A percentile compares a stretch with the other conserved stretches of the same genome.
Evolutionary conservation across 1,140 invertebrate species (phyloP).

Genomic region (Protaetia brevitarsis): DNA sequence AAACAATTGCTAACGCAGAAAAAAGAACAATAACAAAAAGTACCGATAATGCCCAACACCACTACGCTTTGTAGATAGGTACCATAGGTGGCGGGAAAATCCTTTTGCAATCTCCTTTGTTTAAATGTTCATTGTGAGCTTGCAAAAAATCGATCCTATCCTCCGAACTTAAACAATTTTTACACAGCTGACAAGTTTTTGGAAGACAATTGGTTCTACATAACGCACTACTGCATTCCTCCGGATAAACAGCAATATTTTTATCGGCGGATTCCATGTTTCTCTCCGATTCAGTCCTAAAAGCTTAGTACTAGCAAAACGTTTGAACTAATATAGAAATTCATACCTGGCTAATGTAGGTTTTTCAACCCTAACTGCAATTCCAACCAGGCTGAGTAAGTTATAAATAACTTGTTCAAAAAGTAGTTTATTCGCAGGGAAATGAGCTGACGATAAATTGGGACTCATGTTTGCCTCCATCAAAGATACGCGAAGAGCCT

Average conservation of each 20-base stretch:
- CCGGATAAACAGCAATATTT: constrained; percentile 74
- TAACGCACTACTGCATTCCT: constrained; percentile 60
- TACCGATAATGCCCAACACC: too few species aligned
- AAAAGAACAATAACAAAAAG: too few species aligned
- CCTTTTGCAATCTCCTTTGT: constrained; percentile 73
- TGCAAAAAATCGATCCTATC: constrained; percentile 58
- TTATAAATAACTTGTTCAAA: constrained; percentile 94
- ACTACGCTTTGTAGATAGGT: too few species aligned
- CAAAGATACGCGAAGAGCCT: constrained; percentile 80
- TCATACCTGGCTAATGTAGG: background rate
- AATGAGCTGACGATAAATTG: constrained; percentile 92
- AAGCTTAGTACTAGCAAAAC: background rate
- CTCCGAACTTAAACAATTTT: constrained; percentile 67
- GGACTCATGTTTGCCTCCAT: constrained; percentile 99
- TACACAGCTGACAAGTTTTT: constrained; percentile 74
- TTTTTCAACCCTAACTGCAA: constrained; percentile 54
- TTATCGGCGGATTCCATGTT: constrained; percentile 74
- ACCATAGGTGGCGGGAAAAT: constrained; percentile 78
- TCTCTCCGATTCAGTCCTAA: constrained; percentile 50
- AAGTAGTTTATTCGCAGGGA: constrained; percentile 78
- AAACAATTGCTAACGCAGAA: too few species aligned
- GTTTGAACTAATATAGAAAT: background rate
- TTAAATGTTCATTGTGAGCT: constrained; percentile 76
- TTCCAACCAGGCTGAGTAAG: constrained; percentile 76
- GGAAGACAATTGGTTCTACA: constrained; percentile 64